phyloP scores from a whole-genome alignment of 2,888 invertebrate genomes.

The Azorinus chamasolen region DNA sequence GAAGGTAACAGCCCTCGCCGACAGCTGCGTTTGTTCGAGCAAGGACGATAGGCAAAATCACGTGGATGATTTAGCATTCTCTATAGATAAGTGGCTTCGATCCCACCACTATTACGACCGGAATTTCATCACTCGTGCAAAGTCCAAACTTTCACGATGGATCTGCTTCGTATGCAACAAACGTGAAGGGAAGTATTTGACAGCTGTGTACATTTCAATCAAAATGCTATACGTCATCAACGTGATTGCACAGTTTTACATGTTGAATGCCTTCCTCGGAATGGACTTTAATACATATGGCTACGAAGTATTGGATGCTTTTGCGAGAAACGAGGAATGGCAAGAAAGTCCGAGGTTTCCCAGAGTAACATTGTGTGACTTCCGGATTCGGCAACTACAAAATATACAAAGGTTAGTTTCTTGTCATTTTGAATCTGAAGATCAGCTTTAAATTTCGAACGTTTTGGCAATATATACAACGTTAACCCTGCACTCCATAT shows the following conservation, averaged over 20 bases:
- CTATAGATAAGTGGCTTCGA: conserved; percentile 69
- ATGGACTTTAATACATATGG: conserved; percentile 67
- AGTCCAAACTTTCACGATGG: conserved; percentile 57
- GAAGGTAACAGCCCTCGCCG: conserved; percentile 55
- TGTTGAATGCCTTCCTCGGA: conserved; percentile 69
- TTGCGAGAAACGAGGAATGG: conserved; percentile 48
- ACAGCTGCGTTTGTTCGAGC: conserved; percentile 37
- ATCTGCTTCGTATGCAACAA: conserved; percentile 64
- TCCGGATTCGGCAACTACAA: conserved; percentile 77
- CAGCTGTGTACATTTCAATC: conserved; percentile 67
- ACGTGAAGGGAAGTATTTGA: conserved; percentile 69
- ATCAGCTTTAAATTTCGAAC: too few relatives aligned
- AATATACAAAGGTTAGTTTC: conserved; percentile 71
- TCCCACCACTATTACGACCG: conserved; percentile 63
- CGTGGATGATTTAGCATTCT: conserved; percentile 59
- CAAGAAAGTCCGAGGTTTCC: conserved; percentile 72
- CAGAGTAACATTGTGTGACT: conserved; percentile 73
- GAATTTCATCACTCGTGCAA: conserved; percentile 59
- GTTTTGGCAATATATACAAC: too few relatives aligned
- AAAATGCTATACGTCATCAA: conserved; percentile 68
- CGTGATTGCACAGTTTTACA: conserved; percentile 68
- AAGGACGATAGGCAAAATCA: conserved; percentile 46
- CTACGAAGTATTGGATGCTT: conserved; percentile 59
- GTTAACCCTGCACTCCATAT: too few relatives aligned
- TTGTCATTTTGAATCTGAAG: too few relatives aligned